phyloP scores from a whole-genome alignment of 2,888 invertebrate species.

The Frankliniella fusca region DNA sequence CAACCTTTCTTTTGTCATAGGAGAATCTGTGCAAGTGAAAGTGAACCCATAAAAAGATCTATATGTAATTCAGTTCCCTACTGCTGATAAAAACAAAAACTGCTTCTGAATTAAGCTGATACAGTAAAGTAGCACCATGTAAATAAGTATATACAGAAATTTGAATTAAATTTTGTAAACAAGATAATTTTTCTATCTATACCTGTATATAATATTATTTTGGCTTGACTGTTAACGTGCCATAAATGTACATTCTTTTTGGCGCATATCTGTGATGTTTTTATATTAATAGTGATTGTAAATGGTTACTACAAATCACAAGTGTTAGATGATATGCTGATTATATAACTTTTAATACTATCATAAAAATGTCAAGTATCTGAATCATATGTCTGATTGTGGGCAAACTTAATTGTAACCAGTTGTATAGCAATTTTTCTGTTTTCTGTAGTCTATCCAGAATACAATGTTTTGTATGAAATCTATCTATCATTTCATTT shows the following conservation, averaged over 20 bases:
- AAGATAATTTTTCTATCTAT: neutral
- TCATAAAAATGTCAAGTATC: too few relatives aligned
- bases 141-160: neutral
- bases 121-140: neutral
- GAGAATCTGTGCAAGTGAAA: neutral
- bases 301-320: neutral
- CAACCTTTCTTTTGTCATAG: too few relatives aligned
- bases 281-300: neutral
- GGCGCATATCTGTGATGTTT: constrained; percentile 9
- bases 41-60: neutral
- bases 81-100: neutral
- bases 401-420: too few relatives aligned
- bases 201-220: neutral
- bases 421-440: too few relatives aligned
- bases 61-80: neutral
- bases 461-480: too few relatives aligned
- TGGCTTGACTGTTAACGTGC: constrained; percentile 10
- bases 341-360: neutral
- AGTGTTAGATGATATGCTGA: neutral
- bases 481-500: too few relatives aligned
- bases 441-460: too few relatives aligned
- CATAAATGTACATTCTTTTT: constrained; percentile 10
- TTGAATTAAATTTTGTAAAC: neutral
- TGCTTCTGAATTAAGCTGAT: neutral
- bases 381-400: too few relatives aligned